These are phyloP conservation scores for Hemicordylus capensis DNA, from an alignment of 2,113 vertebrate genomes.

Conservation along the genomic window DNA sequence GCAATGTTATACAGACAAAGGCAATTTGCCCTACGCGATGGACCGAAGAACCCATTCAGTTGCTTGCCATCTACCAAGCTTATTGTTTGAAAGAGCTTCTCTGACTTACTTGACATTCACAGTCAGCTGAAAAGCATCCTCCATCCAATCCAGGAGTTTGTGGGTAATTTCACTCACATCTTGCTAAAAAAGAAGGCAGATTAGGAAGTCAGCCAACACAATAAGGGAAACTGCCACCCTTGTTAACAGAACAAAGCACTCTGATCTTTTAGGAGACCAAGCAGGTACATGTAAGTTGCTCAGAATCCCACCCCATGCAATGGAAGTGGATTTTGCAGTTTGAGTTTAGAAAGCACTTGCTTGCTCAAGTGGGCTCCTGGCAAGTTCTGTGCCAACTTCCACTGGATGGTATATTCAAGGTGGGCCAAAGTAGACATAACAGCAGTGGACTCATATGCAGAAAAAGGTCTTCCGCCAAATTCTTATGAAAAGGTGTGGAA, in stretches of 20 bases:
- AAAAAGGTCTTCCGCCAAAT: background rate
- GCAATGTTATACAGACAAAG: background rate
- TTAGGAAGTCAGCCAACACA: fast-evolving
- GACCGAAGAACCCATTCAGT: background rate
- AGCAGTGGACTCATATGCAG: background rate
- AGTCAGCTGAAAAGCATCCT: constrained; percentile 93
- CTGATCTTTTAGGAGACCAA: background rate
- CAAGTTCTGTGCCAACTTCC: too few species aligned
- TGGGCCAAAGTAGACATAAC: background rate
- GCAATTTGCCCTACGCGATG: background rate
- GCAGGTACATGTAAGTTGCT: background rate
- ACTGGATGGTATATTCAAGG: too few species aligned
- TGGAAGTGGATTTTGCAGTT: background rate
- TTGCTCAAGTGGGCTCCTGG: background rate
- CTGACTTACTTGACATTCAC: constrained; percentile 86
- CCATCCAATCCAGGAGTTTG: constrained; percentile 97
- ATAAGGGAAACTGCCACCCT: fast-evolving
- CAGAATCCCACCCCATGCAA: background rate
- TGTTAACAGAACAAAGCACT: fast-evolving
- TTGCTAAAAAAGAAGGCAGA: constrained; percentile 77
- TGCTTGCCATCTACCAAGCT: background rate
- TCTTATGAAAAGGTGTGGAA: too few species aligned
- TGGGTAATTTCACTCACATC: constrained; percentile 98
- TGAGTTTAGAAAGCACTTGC: background rate
- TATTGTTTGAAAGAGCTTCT: background rate